phyloP scores from a whole-genome alignment of 2,888 invertebrate species.

The Drosophila infuscata region DNA sequence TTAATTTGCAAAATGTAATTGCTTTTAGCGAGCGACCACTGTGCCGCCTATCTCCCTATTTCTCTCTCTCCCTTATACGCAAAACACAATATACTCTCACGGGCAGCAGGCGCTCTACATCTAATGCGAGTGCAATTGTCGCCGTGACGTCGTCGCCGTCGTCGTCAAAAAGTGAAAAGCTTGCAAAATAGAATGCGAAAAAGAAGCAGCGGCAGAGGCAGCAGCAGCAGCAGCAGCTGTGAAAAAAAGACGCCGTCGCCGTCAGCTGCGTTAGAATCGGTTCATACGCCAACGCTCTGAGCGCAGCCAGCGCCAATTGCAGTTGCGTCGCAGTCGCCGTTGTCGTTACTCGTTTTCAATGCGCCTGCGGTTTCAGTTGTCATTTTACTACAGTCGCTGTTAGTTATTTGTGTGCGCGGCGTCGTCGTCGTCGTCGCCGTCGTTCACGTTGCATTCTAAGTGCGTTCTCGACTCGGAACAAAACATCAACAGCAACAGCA shows the following conservation, averaged over 20 bases:
- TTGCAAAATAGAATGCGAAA: conserved; percentile 56
- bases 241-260: conserved; percentile 20
- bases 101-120: conserved; percentile 50
- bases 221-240: not conserved
- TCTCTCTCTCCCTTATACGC: not conserved
- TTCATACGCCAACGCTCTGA: conserved; percentile 44
- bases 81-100: conserved; percentile 2
- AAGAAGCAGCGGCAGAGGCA: conserved; percentile 1
- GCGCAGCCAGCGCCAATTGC: conserved; percentile 45
- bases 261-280: conserved; percentile 55
- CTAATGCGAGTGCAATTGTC: conserved; percentile 66
- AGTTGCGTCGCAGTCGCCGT: conserved; percentile 38
- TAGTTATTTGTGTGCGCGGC: conserved; percentile 78
- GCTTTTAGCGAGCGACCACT: not conserved
- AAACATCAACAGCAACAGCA: conserved; percentile 32
- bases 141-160: conserved; percentile 42
- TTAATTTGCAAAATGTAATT: not conserved
- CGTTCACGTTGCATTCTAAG: conserved; percentile 72
- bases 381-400: conserved; percentile 79
- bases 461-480: conserved; percentile 43
- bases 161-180: conserved; percentile 71
- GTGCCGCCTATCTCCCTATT: conserved; percentile 4
- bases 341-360: conserved; percentile 74
- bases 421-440: conserved; percentile 55
- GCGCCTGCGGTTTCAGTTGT: conserved; percentile 78